Conservation (phyloP, 2,113 vertebrate genomes). For the Brachionichthys hirsutus region DNA sequence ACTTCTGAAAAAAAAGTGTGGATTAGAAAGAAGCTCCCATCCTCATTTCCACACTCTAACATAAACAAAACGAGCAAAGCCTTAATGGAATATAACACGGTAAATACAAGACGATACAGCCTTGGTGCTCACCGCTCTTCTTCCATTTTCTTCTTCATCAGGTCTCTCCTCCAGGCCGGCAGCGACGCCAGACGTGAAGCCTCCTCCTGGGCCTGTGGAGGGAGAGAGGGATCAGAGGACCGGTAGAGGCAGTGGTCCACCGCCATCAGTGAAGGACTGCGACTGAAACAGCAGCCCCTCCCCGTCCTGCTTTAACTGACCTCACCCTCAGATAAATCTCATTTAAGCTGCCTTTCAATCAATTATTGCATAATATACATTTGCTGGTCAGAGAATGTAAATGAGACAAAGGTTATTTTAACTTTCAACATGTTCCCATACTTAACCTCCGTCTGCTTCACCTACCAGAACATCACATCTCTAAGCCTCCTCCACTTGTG, state of each 20-base stretch:
- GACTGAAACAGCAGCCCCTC: not conserved
- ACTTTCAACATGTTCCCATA: too few relatives aligned
- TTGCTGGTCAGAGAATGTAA: too few relatives aligned
- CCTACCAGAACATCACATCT: not conserved
- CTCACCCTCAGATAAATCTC: too few relatives aligned
- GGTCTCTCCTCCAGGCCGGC: slow-evolving; percentile 96
- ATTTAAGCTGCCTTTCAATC: too few relatives aligned
- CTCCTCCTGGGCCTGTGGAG: slow-evolving; percentile 86
- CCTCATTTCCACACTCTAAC: not conserved
- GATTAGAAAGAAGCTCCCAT: too few relatives aligned
- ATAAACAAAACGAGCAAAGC: not conserved
- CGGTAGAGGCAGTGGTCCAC: slow-evolving; percentile 33
- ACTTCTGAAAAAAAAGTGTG: too few relatives aligned
- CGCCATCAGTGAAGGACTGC: slow-evolving; percentile 26
- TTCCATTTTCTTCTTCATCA: slow-evolving; percentile 95
- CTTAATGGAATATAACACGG: not conserved
- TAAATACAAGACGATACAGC: not conserved
- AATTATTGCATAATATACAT: too few relatives aligned
- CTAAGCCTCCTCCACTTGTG: not conserved
- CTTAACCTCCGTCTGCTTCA: too few relatives aligned
- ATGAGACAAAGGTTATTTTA: too few relatives aligned
- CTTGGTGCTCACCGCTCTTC: slow-evolving; percentile 87
- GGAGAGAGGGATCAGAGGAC: slow-evolving; percentile 18
- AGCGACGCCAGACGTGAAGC: slow-evolving; percentile 85
- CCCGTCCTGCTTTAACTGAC: not conserved